phyloP scores from a whole-genome alignment of 2,797 vertebrate genomes.

The Myotis findleyi region DNA sequence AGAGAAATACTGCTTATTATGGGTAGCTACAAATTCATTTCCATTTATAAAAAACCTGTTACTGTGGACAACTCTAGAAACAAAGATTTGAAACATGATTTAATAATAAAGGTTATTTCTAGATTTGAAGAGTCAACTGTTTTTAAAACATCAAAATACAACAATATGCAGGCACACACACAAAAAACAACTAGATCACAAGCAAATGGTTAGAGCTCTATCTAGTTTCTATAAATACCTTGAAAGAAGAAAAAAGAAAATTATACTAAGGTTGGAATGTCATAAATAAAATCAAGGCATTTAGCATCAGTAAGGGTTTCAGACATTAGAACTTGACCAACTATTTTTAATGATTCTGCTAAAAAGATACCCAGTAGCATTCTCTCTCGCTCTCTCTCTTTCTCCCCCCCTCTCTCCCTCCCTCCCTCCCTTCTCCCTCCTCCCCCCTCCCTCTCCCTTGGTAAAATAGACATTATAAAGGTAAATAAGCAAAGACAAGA shows the following conservation, averaged over 20 bases:
- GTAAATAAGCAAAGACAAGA: not conserved
- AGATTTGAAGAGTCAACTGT: slow-evolving; percentile 5
- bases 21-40: not conserved
- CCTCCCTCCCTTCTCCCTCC: no score
- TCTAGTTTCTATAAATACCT: not conserved
- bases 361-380: not conserved
- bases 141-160: slow-evolving; percentile 26
- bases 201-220: not conserved
- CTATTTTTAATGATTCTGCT: not conserved
- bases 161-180: not conserved
- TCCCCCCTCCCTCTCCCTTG: no score
- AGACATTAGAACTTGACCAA: not conserved
- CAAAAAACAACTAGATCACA: not conserved
- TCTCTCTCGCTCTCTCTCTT: not conserved
- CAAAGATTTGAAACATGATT: not conserved
- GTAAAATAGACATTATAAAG: not conserved
- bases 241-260: not conserved
- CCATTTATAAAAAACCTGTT: not conserved
- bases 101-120: slow-evolving; percentile 34
- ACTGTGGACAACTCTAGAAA: not conserved
- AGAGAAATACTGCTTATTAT: not conserved
- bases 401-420: no score
- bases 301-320: not conserved
- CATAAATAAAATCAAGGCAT: slow-evolving; percentile 37
- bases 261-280: not conserved